phyloP scores from a whole-genome alignment of 2,797 vertebrate genomes.

The Cyclopterus lumpus region DNA sequence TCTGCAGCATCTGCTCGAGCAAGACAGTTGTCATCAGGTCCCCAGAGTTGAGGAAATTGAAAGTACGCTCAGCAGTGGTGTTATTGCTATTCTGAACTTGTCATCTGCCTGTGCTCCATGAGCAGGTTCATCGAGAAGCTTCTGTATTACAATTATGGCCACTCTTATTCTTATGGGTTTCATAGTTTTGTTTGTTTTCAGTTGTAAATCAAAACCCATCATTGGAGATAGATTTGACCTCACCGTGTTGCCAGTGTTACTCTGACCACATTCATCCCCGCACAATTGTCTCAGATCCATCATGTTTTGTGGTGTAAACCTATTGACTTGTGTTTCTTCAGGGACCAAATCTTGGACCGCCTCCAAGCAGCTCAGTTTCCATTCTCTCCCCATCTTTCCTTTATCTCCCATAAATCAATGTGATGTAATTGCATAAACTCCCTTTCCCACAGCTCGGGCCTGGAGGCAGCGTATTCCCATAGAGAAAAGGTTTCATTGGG shows the following conservation, averaged over 20 bases:
- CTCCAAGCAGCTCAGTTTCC: constrained; percentile 82
- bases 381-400: constrained; percentile 75
- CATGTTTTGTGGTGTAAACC: constrained; percentile 80
- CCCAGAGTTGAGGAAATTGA: constrained; percentile 47
- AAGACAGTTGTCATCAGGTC: constrained; percentile 53
- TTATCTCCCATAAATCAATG: constrained; percentile 82
- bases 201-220: constrained; percentile 41
- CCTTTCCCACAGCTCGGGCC: constrained; percentile 80
- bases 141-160: constrained; percentile 21
- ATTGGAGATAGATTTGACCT: constrained; percentile 41
- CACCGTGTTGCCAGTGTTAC: constrained; percentile 21
- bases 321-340: constrained; percentile 81
- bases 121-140: constrained; percentile 41
- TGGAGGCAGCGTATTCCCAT: constrained; percentile 60
- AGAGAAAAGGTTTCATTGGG: constrained; percentile 71
- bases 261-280: constrained; percentile 54
- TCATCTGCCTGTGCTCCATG: constrained; percentile 11
- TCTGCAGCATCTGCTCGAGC: constrained; percentile 65
- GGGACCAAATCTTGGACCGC: constrained; percentile 79
- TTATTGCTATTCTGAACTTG: constrained; percentile 47
- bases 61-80: constrained; percentile 25
- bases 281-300: constrained; percentile 73
- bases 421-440: constrained; percentile 84
- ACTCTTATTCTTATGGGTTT: neutral
- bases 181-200: constrained; percentile 20